Evolutionary conservation across 2,888 invertebrate species (phyloP).

Genomic region (Asteroscopus sphinx): DNA sequence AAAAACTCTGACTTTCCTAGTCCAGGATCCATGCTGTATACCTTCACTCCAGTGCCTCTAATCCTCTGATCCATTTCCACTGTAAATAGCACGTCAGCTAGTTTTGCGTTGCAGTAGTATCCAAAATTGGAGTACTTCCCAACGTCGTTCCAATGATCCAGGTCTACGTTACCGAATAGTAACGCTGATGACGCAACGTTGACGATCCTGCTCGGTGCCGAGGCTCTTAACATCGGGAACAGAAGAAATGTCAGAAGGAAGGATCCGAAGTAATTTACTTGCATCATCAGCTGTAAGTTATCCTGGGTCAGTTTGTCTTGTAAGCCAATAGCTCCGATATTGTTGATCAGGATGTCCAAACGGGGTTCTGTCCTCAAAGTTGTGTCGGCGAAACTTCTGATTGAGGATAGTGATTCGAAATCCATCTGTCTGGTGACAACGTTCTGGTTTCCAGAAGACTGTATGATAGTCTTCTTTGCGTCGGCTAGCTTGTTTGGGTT

Average conservation of each 20-base stretch:
- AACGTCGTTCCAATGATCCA: conserved; percentile 93
- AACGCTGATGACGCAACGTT: conserved; percentile 89
- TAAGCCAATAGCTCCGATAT: conserved; percentile 85
- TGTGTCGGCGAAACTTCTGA: conserved; percentile 90
- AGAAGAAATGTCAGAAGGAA: conserved; percentile 77
- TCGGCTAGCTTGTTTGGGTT: conserved; percentile 71
- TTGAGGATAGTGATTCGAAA: conserved; percentile 84
- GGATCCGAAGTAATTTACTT: conserved; percentile 84
- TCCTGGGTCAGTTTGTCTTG: conserved; percentile 88
- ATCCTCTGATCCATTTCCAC: conserved; percentile 87
- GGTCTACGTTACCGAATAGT: conserved; percentile 91
- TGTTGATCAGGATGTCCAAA: conserved; percentile 83
- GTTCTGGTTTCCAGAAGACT: conserved; percentile 64
- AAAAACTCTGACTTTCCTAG: conserved; percentile 94
- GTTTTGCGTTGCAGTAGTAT: conserved; percentile 87
- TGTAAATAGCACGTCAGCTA: conserved; percentile 73
- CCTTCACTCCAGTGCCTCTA: conserved; percentile 90
- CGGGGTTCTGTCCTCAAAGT: conserved; percentile 83
- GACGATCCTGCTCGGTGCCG: conserved; percentile 76
- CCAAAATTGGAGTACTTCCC: conserved; percentile 90
- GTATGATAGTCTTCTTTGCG: conserved; percentile 64
- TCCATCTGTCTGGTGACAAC: conserved; percentile 80
- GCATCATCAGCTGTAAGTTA: conserved; percentile 91
- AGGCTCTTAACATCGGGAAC: conserved; percentile 71
- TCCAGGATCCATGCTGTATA: conserved; percentile 96